phyloP scores from a whole-genome alignment of 2,797 vertebrate species.

The Siniperca undulata region DNA sequence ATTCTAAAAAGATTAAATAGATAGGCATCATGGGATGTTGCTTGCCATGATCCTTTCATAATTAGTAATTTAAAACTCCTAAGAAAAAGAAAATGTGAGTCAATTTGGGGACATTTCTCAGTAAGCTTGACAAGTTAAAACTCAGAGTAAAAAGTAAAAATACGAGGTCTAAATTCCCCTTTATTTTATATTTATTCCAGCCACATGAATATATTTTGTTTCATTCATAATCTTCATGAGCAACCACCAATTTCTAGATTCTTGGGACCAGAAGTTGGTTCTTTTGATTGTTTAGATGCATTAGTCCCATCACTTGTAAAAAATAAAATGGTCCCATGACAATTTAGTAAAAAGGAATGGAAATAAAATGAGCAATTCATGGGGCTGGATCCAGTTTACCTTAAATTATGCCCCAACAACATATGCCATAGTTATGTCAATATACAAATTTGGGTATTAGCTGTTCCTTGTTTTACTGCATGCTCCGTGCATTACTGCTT shows the following conservation, averaged over 20 bases:
- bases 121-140: neutral
- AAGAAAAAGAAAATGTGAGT: neutral
- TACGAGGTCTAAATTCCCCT: slow-evolving; percentile 49
- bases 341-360: neutral
- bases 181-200: slow-evolving; percentile 53
- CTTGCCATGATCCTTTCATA: neutral
- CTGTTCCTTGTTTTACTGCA: slow-evolving; percentile 31
- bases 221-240: neutral
- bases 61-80: neutral
- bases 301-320: neutral
- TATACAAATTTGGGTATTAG: neutral
- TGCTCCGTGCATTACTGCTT: slow-evolving; percentile 46
- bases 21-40: neutral
- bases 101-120: neutral
- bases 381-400: slow-evolving; percentile 41
- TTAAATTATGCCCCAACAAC: neutral
- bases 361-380: slow-evolving; percentile 38
- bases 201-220: slow-evolving; percentile 32
- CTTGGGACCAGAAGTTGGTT: neutral
- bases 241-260: neutral
- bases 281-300: no score
- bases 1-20: neutral
- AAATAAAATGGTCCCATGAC: neutral
- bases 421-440: neutral
- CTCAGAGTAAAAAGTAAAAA: neutral